Evolutionary conservation across 1,140 invertebrate genomes (phyloP).

Genomic region (Drosophila sucinea): DNA sequence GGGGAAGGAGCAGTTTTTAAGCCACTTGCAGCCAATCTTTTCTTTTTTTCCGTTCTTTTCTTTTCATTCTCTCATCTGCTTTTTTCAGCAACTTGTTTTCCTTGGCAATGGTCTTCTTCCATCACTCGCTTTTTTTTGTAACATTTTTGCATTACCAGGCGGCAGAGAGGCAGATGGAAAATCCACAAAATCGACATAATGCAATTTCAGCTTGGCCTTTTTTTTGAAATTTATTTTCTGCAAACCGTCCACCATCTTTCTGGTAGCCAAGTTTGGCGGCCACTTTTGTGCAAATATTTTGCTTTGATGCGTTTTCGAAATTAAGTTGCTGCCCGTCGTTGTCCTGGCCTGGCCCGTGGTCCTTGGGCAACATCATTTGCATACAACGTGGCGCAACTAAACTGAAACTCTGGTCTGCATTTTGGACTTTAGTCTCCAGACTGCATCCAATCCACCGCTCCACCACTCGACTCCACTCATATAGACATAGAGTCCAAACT

Average conservation of each 20-base stretch:
- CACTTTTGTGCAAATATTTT: conserved; percentile 38
- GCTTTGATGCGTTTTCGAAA: conserved; percentile 17
- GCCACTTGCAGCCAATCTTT: conserved; percentile 60
- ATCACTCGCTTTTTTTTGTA: conserved; percentile 25
- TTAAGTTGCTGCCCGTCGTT: conserved; percentile 11
- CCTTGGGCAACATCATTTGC: conserved; percentile 12
- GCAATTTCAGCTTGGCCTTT: conserved; percentile 67
- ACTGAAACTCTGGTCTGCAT: not conserved
- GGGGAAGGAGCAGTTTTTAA: conserved; percentile 42
- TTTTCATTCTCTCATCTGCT: conserved; percentile 29
- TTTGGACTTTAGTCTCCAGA: conserved; percentile 2
- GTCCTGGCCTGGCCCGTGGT: not conserved
- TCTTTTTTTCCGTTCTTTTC: conserved; percentile 25
- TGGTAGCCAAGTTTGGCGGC: conserved; percentile 12
- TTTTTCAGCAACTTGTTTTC: conserved; percentile 8
- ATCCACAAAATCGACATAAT: conserved; percentile 79
- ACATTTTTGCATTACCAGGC: conserved; percentile 19
- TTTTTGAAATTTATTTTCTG: conserved; percentile 37
- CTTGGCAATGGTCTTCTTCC: conserved; percentile 4
- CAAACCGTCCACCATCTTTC: conserved; percentile 18
- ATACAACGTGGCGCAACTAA: not conserved
- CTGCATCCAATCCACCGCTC: conserved; percentile 18
- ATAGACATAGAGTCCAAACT: not conserved
- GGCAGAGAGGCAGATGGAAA: conserved; percentile 31
- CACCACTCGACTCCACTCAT: not conserved